A percentile compares a stretch with the other conserved stretches of the same genome.
phyloP scores from a whole-genome alignment of 2,797 vertebrate genomes.

The Anguilla anguilla region DNA sequence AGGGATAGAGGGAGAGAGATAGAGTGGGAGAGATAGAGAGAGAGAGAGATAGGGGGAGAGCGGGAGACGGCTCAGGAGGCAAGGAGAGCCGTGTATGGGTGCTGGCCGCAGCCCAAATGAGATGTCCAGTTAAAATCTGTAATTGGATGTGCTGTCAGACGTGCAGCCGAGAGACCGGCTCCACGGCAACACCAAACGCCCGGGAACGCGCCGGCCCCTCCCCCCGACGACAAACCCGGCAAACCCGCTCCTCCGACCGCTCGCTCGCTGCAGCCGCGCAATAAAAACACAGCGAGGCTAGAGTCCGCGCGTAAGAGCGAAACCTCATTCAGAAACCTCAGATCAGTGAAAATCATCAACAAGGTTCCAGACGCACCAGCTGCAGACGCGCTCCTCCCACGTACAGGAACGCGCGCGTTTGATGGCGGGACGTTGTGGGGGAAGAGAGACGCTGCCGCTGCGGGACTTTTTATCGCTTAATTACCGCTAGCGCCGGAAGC shows the following conservation, averaged over 20 bases:
- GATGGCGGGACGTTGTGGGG: background rate
- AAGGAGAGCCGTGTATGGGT: background rate
- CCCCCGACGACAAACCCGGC: background rate
- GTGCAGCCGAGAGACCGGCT: background rate
- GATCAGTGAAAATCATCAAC: background rate
- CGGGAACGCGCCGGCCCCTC: background rate
- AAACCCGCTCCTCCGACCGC: background rate
- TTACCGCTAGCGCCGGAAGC: background rate
- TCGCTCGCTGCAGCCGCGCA: background rate
- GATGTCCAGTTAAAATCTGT: conserved; percentile 18
- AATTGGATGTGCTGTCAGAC: conserved; percentile 13
- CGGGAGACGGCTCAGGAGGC: background rate
- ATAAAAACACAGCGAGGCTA: background rate
- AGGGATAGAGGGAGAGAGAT: background rate
- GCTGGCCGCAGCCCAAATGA: background rate
- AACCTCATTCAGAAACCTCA: background rate
- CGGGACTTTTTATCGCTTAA: background rate
- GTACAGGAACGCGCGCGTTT: background rate
- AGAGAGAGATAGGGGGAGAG: background rate
- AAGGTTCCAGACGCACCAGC: background rate
- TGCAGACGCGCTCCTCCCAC: background rate
- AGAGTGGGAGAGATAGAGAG: background rate
- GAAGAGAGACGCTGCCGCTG: background rate
- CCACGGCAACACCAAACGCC: background rate
- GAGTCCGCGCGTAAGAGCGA: background rate